A percentile compares a stretch with the other conserved stretches of the same genome.
phyloP scores from a whole-genome alignment of 2,797 vertebrate species.

The Psittacula echo region DNA sequence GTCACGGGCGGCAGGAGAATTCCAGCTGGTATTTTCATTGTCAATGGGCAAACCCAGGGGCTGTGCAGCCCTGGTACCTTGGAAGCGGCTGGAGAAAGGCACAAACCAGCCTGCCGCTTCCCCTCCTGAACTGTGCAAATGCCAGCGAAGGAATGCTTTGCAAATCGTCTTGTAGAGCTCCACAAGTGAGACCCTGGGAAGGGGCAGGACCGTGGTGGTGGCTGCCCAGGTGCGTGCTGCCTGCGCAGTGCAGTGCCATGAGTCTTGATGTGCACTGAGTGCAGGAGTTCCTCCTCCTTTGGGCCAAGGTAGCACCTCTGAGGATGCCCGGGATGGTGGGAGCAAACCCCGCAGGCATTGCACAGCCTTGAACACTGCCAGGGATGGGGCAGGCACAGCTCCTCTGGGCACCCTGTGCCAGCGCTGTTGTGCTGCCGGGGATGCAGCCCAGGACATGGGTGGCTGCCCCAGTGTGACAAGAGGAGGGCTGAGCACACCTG shows the following conservation, averaged over 20 bases:
- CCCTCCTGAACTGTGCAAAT: slow-evolving; percentile 43
- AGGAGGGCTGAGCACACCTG: not conserved
- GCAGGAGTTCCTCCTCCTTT: not conserved
- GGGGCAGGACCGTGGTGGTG: rapidly evolving
- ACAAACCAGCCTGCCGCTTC: slow-evolving; percentile 42
- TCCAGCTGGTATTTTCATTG: slow-evolving; percentile 79
- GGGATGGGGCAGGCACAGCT: not conserved
- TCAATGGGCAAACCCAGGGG: slow-evolving; percentile 59
- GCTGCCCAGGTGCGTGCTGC: not conserved
- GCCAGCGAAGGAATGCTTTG: slow-evolving; percentile 37
- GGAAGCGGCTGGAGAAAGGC: slow-evolving; percentile 55
- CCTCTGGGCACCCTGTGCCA: not conserved
- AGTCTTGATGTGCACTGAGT: rapidly evolving
- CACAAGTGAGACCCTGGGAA: not conserved
- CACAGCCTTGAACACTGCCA: not conserved
- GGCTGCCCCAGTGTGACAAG: rapidly evolving
- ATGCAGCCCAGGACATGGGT: not conserved
- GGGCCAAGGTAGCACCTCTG: not conserved
- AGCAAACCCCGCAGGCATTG: not conserved
- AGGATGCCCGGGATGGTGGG: not conserved
- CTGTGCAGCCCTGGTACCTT: slow-evolving; percentile 41
- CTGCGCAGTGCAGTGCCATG: rapidly evolving
- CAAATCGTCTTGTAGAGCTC: not conserved
- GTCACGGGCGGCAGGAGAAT: slow-evolving; percentile 74
- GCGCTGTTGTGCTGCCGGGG: not conserved